These are phyloP conservation scores for Orussus abietinus DNA, from an alignment of 1,140 invertebrate genomes.

Conservation along the genomic window DNA sequence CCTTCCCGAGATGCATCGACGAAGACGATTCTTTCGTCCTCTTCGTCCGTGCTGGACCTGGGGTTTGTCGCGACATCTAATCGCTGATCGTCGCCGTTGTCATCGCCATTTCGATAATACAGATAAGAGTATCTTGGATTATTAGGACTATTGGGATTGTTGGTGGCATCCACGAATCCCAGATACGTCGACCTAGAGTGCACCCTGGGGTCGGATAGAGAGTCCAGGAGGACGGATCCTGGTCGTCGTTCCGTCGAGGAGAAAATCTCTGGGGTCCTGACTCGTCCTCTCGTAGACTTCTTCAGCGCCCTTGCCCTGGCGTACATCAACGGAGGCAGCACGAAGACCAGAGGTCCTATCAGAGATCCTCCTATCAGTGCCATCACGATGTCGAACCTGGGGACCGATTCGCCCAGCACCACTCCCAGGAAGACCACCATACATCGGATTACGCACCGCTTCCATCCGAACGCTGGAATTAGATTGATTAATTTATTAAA, in stretches of 20 bases:
- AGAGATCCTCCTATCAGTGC: slow-evolving; percentile 80
- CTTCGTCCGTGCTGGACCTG: no score
- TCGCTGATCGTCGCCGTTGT: slow-evolving; percentile 17
- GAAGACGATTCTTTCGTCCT: no score
- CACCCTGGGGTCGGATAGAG: slow-evolving; percentile 33
- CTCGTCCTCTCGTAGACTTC: slow-evolving; percentile 11
- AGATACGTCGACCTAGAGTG: slow-evolving; percentile 35
- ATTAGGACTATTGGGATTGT: not conserved
- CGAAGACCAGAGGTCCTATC: slow-evolving; percentile 78
- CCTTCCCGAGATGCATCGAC: slow-evolving; percentile 19
- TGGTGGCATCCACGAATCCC: slow-evolving; percentile 24
- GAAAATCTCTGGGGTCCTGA: slow-evolving; percentile 23
- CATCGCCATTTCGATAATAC: slow-evolving; percentile 7
- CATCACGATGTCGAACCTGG: slow-evolving; percentile 86
- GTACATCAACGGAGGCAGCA: slow-evolving; percentile 83
- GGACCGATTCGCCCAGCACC: slow-evolving; percentile 76
- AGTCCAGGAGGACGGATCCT: slow-evolving; percentile 17
- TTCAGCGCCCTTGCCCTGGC: slow-evolving; percentile 40
- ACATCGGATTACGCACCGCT: slow-evolving; percentile 71
- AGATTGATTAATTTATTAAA: no score
- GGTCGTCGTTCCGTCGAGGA: slow-evolving; percentile 28
- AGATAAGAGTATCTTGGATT: not conserved
- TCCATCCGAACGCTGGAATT: slow-evolving; percentile 74
- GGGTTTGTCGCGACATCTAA: no score
- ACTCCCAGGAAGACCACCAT: slow-evolving; percentile 67